phyloP scores from a whole-genome alignment of 1,140 invertebrate species.

The Microplitis mediator region DNA sequence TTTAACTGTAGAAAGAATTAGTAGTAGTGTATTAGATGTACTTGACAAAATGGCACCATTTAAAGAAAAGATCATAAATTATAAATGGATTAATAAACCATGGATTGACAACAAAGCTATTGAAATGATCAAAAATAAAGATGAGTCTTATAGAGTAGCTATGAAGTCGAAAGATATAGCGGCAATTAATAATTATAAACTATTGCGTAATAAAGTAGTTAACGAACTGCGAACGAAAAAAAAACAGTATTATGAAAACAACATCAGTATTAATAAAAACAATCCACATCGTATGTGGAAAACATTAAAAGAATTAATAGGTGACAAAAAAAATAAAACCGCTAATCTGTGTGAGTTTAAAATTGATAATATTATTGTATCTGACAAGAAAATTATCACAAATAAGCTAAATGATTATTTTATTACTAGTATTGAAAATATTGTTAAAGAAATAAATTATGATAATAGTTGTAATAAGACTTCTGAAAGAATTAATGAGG shows the following conservation, averaged over 20 bases:
- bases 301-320: no score
- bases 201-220: no score
- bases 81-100: neutral
- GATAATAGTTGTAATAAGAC: neutral
- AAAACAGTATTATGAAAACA: no score
- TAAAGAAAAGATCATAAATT: neutral
- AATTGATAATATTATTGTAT: neutral
- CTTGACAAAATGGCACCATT: neutral
- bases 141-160: neutral
- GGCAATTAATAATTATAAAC: no score
- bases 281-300: no score
- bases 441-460: neutral
- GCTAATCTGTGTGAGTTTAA: no score
- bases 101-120: neutral
- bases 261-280: no score
- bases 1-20: neutral
- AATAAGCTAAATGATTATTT: slow-evolving; percentile 7
- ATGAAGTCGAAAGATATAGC: no score
- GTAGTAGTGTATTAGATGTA: neutral
- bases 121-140: neutral
- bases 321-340: no score
- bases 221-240: no score
- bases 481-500: neutral
- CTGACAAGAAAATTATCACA: neutral
- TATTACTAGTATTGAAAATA: neutral